Base-by-base conservation (phyloP, 2,113 vertebrate species). In the Microtus montanus region DNA sequence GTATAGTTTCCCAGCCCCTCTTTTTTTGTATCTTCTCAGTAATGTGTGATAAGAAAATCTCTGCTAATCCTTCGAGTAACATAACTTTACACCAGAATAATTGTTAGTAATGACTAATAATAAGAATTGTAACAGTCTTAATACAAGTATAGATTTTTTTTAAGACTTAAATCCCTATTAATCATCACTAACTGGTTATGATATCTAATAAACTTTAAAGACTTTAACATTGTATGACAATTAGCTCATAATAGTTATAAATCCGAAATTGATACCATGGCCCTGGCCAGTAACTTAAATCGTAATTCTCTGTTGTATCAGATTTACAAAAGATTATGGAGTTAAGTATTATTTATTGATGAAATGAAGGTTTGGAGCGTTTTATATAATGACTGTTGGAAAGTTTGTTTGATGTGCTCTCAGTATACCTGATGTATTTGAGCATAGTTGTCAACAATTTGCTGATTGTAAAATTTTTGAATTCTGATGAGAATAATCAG, bases 291-390 rank as follows among this genome's bases (percentile, higher is more conserved):
- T 95, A 94, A 79, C 73, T 35, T 95, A 92, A 41, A 74, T 92
- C 5, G 19, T 90, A 78, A 63, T 82, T 82, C 44, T 68, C 12
- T 82, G 0, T 77, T 90, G 58, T 86, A 22, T 93, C 35, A 84
- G 58, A 77, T 44, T 92, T 80, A 22, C 71, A 85, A 70, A 93
- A 35, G 41, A 88, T 90, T 87, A 22, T 80, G 92, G 66, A 63
- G 19, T 87, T 96, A 79, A 61, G 24, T 91, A 30, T 97, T 89
- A 52, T 7, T 96, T 93, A 49, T 8, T 30, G 28, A 84, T 1
- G 94, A 83, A 97, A 64, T 94, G 73, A 97, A 94, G 41, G 87
- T 54, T 88, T 83, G 58, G 28, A 15, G n/a, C 19, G 80, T 95
- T 96, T 17, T 47, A 75, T 79, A 95, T 20, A 86, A 10, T 86